Conservation (phyloP, 2,113 vertebrate species). For the Crotalus helleri region DNA sequence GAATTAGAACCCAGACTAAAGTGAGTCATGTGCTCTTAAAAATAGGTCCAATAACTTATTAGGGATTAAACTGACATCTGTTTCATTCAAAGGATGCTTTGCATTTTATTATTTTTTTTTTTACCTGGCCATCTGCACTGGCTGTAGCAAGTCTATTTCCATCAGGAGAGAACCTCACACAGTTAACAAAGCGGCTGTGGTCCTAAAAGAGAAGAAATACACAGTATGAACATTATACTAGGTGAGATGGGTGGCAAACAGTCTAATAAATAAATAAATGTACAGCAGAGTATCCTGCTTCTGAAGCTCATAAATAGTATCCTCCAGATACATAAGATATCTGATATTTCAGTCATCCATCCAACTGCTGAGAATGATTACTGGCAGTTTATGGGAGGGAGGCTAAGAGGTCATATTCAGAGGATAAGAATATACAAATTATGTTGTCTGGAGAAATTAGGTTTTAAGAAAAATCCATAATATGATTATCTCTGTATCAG, state of each 20-base stretch:
- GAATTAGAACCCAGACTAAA: neutral
- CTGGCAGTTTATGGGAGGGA: neutral
- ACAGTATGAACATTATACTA: neutral
- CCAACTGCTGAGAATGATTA: neutral
- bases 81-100: neutral
- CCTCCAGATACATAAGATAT: neutral
- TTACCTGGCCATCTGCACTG: conserved; percentile 89
- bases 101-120: neutral
- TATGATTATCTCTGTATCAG: neutral
- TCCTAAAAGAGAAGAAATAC: conserved; percentile 65
- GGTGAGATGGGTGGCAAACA: neutral
- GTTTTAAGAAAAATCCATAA: neutral
- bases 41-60: neutral
- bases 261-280: neutral
- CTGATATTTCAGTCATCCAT: neutral
- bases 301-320: neutral
- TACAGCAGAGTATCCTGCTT: neutral
- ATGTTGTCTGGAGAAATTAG: neutral
- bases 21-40: neutral
- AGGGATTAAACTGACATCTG: neutral
- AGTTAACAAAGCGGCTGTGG: conserved; percentile 91
- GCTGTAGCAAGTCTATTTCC: conserved; percentile 85
- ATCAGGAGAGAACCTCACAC: conserved; percentile 89
- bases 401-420: neutral
- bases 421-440: neutral